Evolutionary conservation across 2,797 vertebrate species (phyloP), one percentile per base, ranked within the genome.

Genomic region (Cottoperca gobio): DNA sequence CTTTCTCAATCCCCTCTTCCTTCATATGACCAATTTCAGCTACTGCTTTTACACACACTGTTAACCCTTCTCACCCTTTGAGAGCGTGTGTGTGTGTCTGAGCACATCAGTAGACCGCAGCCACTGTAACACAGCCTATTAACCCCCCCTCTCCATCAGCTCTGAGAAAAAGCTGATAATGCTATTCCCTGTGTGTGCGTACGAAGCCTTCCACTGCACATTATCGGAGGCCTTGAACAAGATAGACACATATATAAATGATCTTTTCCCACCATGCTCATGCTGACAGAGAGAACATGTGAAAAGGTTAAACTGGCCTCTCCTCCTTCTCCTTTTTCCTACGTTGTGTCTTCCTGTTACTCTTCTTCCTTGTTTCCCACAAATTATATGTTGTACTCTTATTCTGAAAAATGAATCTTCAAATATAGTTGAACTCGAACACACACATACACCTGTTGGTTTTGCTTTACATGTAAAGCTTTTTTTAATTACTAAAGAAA

Each of bases 111-210:
- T 13, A 59, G n/a, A 31, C 16, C 0, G 0, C 14, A 55, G 28
- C 58, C 43, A 37, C 31, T 48, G 43, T 65, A 46, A 52, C 37
- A 43, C 74, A 68, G 49, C 33, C 77, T 64, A 62, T 82, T 68
- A 83, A 86, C 77, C 71, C 37, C 2, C 2, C 64, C 6, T 66
- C 73, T 83, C 65, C 48, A 28, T 73, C 80, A 68, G 58, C 70
- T 73, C 45, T 81, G 71, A 73, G 73, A 84, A 79, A 81, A 81
- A 64, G 59, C 81, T 82, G 79, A 87, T 87, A 77, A 60, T 35
- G 23, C 43, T 49, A 3, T 71, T 77, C 49, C 66, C 45, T 62
- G 4, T 53, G 53, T 82, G 46, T 78, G 52, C 57, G 39, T 50
- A 2, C 37, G 28, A 23, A 13, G 24, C 11, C 48, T 49, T 43